A percentile compares a stretch with the other conserved stretches of the same genome.
Conservation (phyloP, 2,113 vertebrate genomes). For the Campylorhamphus procurvoides region DNA sequence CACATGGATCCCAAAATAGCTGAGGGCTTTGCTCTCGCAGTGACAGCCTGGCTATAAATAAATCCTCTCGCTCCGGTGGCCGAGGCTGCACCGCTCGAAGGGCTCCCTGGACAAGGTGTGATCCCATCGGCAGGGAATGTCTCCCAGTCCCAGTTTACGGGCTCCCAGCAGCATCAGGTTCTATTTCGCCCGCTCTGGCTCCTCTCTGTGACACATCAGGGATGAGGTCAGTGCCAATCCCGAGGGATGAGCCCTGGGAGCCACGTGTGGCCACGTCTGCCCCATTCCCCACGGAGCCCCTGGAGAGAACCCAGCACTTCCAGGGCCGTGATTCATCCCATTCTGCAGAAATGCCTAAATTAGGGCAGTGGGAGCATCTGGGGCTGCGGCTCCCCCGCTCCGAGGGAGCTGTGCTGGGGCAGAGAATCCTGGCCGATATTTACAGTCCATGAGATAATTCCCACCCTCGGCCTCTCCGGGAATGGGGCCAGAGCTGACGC, state of each 20-base stretch:
- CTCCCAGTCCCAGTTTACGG: neutral
- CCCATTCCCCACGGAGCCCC: neutral
- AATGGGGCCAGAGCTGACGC: neutral
- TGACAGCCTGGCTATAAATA: neutral
- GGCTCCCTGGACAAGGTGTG: neutral
- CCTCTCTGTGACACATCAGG: rapidly evolving
- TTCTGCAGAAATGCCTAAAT: neutral
- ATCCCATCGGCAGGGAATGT: neutral
- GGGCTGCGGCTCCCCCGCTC: neutral
- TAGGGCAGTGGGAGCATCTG: neutral
- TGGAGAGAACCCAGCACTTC: rapidly evolving
- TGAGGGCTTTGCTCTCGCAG: rapidly evolving
- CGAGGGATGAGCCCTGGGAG: neutral
- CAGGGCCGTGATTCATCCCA: neutral
- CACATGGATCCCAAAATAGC: neutral
- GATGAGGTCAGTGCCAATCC: neutral
- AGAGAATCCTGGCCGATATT: neutral
- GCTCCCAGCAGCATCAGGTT: neutral
- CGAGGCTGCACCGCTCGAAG: neutral
- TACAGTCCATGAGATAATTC: neutral
- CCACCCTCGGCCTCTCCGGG: neutral
- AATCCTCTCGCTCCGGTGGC: rapidly evolving
- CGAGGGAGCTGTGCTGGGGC: neutral
- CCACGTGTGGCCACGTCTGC: neutral
- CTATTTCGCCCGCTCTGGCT: neutral